Evolutionary conservation across 2,797 vertebrate genomes (phyloP).

Genomic region (Morelia viridis): DNA sequence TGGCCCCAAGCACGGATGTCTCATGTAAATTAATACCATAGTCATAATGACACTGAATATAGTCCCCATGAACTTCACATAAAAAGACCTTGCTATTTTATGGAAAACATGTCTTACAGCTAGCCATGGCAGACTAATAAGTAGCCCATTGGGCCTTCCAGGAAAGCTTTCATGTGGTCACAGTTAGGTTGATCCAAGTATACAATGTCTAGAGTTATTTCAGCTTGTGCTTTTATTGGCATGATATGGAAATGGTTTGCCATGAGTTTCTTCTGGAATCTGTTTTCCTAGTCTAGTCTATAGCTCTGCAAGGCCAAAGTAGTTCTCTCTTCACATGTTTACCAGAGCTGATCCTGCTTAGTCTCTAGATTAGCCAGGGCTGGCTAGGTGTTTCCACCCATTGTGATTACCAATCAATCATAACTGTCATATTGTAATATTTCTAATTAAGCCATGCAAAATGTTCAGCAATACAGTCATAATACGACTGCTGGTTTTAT

Average conservation of each 20-base stretch:
- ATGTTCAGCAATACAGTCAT: background rate
- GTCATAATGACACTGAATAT: background rate
- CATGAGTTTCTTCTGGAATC: background rate
- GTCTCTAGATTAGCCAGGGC: background rate
- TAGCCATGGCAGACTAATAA: background rate
- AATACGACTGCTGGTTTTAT: background rate
- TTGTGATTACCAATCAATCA: background rate
- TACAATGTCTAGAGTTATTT: background rate
- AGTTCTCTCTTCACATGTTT: background rate
- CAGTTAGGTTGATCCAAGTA: background rate
- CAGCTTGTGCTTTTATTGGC: background rate
- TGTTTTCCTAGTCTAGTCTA: background rate
- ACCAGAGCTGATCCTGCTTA: background rate
- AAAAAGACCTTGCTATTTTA: background rate
- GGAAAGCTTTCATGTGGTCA: background rate
- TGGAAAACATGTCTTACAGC: background rate
- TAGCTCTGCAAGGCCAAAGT: background rate
- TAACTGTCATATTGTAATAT: background rate
- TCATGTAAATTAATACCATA: background rate
- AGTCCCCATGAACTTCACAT: background rate
- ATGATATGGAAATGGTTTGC: background rate
- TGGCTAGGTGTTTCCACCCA: background rate
- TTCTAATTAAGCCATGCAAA: background rate
- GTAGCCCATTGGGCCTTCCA: background rate
- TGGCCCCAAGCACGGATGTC: background rate